Base-by-base conservation (phyloP, 2,888 invertebrate genomes). In the Leptopilina myrica region DNA sequence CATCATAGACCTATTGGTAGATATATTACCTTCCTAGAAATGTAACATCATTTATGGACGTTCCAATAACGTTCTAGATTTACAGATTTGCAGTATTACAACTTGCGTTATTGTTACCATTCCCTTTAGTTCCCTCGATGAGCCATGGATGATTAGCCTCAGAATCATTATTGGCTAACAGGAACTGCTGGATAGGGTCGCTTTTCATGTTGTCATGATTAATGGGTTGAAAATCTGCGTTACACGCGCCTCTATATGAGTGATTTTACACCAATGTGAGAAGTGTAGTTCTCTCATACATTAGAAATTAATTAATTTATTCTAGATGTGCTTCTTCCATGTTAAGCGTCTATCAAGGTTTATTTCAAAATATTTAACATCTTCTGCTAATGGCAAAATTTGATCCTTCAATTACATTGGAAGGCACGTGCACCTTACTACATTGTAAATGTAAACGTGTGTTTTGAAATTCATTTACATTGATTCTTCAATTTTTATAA, bases 61-160 rank as follows among this genome's bases (percentile, higher is more conserved):
- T 73, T 73, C 73, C 56, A 73, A 73, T 73, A 73, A 33, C 40
- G 33, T 59, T n/a, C 56, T 73, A 56, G 33, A 73, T 73, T 53
- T 73, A 73, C 69, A 73, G 14, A 26, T 73, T 73, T 14, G 33
- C 73, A 56, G 56, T 73, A 73, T 73, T 73, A 73, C 56, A 33
- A 73, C 73, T 73, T 73, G 56, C 33, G 56, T 53, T 73, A 73
- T 73, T 78, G 78, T 78, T 69, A n/a, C 62, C 69, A 67, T 67
- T 59, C 77, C 26, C 78, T 69, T 73, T 26, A 73, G 76, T 76
- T 43, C 49, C 69, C 76, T 65, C 78, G 64, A 77, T 78, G 75
- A 80, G 79, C 78, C 77, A 76, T 69, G 76, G 79, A 78, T 83
- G 81, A 83, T 84, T 82, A 82, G 82, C 80, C 79, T 76, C 81